Evolutionary conservation across 2,113 vertebrate genomes (phyloP), one percentile per base, ranked within the genome.

Genomic region (Pluvianellus socialis): DNA sequence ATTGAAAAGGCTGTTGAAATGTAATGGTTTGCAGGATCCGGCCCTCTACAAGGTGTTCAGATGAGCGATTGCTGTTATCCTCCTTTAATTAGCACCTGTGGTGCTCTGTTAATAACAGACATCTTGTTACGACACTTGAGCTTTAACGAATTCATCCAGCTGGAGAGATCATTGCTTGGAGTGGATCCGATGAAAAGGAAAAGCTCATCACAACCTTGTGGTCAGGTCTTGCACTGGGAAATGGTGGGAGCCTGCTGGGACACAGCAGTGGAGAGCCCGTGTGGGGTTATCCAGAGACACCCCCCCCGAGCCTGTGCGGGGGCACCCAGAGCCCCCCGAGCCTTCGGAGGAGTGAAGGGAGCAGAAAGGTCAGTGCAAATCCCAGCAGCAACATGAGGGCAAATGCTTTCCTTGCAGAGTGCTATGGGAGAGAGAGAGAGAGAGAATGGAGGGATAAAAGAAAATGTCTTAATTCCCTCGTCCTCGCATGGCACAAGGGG

Each of bases 111-210:
- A 49, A n/a, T 88, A 42, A 23, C 61, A 49, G 74, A 8, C 40
- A 4, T 6, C 88, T 75, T 47, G 40, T 63, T 44, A 61, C 0
- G 10, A 4, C 23, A 4, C 59, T 30, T 50, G 68, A 70, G 85
- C 58, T 84, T 22, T 49, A 21, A 56, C 4, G 68, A 68, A n/a
- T 33, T 30, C 65, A 18, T 33, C 68, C 40, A 22, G 32, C 32
- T 3, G 4, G 40, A 61, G 86, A 40, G 21, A 7, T 11, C 0
- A 0, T 35, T 0, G 9, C 61, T 66, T 3, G 0, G 30, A 10
- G 50, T 0, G 1, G 33, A 5, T 45, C 12, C 0, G 4, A n/a
- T 14, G 67, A 11, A 7, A 21, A 32, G 33, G 86, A 44, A 11
- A 33, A 79, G 20, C 59, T 40, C 22, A 0, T 27, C 17, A 4